A percentile compares a stretch with the other conserved stretches of the same genome.
Conservation (phyloP, 2,888 invertebrate species). For the Mechanitis mazaeus region DNA sequence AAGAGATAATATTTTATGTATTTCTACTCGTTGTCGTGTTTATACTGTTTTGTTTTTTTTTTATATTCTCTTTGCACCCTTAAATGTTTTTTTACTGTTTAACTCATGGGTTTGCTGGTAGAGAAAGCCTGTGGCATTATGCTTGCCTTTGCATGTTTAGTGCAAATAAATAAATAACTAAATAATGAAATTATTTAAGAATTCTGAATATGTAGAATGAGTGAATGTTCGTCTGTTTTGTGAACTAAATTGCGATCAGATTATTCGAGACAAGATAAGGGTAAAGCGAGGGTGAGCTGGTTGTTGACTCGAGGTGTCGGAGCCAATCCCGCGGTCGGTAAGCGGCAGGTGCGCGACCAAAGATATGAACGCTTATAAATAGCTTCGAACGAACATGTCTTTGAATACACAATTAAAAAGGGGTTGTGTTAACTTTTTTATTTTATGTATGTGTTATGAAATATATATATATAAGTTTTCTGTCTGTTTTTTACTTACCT, state of each 20-base stretch:
- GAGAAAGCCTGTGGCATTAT: no score
- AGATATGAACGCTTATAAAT: conserved; percentile 65
- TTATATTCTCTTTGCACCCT: no score
- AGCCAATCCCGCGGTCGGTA: conserved; percentile 54
- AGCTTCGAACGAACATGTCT: conserved; percentile 46
- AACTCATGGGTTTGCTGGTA: no score
- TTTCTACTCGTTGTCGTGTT: no score
- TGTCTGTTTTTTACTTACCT: background rate
- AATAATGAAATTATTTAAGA: no score
- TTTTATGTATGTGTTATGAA: background rate
- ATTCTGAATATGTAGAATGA: no score
- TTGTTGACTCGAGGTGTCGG: conserved; percentile 57
- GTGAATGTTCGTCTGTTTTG: conserved; percentile 20
- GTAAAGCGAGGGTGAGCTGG: conserved; percentile 60
- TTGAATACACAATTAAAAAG: conserved; percentile 16
- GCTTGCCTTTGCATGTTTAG: no score
- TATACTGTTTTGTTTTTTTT: no score
- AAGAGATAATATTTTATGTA: no score
- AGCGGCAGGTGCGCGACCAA: conserved; percentile 53
- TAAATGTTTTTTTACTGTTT: no score
- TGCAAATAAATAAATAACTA: background rate
- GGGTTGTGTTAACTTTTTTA: conserved; percentile 13
- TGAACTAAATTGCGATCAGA: conserved; percentile 27
- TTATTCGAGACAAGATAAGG: conserved; percentile 47
- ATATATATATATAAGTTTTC: background rate